Base-by-base conservation (phyloP, 2,888 invertebrate genomes). In the Eupsilia transversa region DNA sequence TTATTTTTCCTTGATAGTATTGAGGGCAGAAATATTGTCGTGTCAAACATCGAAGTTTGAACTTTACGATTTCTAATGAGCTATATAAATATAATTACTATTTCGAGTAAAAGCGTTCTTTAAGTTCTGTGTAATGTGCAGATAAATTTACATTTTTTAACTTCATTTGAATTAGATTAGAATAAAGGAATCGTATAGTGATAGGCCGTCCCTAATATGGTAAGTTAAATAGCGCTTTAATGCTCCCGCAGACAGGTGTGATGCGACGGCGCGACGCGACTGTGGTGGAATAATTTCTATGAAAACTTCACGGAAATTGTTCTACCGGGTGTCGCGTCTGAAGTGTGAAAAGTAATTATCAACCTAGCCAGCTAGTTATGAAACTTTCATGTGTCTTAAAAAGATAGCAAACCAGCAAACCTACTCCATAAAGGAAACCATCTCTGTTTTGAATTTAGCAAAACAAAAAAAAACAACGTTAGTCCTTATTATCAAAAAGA, bases 1-100 rank as follows among this genome's bases (percentile, higher is more conserved):
- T 35, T 33, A 27, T 12, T 46, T 59, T 66, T 71, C 23, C 27
- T n/a, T 61, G 43, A 67, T 61, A 33, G 27, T 71, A 20, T 30
- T 46, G 35, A 54, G 61, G 43, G 0, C 2, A 54, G 9, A 54
- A 6, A 65, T 59, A 41, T 6, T 57, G 12, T 38, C 14, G 20
- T 54, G 60, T 70, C 12, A 1, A 9, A 54, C 33, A 52, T 70
- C n/a, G n/a, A 69, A 57, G 63, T 54, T 49, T 54, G 20, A 27
- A 41, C 2, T 66, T 43, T 57, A 72, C 0, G 2, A 5, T 56
- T 23, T 33, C 14, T 72, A 56, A 59, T 38, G 56, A 56, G 64
- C 30, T 17, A 49, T 41, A 67, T 4, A 27, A 17, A 41, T 57
- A 30, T 23, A n/a, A n/a, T n/a, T n/a, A 52, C 12, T 3, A 30